phyloP scores from a whole-genome alignment of 1,140 invertebrate species.

The Hirudo medicinalis region DNA sequence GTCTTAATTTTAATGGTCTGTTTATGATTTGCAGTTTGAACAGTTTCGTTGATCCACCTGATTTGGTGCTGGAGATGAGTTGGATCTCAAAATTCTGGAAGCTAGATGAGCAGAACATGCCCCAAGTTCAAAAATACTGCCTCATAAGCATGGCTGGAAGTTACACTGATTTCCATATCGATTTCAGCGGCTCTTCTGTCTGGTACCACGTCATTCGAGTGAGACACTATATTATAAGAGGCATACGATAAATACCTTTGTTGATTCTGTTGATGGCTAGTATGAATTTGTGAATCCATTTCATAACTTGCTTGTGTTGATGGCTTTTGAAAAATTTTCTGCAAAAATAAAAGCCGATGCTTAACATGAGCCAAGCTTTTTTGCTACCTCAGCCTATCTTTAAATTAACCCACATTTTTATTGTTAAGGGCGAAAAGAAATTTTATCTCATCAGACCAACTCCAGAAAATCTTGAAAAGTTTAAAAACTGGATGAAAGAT shows the following conservation, averaged over 20 bases:
- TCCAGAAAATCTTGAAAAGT: slow-evolving; percentile 59
- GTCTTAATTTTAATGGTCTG: background rate
- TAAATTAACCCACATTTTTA: background rate
- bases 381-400: background rate
- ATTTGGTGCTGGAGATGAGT: slow-evolving; percentile 60
- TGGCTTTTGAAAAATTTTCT: too few relatives aligned
- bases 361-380: background rate
- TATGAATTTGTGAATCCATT: too few relatives aligned
- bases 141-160: slow-evolving; percentile 73
- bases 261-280: too few relatives aligned
- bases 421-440: slow-evolving; percentile 59
- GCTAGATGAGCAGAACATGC: slow-evolving; percentile 33
- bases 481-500: slow-evolving; percentile 70
- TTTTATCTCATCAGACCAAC: slow-evolving; percentile 77
- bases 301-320: too few relatives aligned
- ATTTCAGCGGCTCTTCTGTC: slow-evolving; percentile 87
- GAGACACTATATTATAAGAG: slow-evolving; percentile 23
- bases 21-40: slow-evolving; percentile 47
- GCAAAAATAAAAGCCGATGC: too few relatives aligned
- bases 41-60: slow-evolving; percentile 59
- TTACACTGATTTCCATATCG: slow-evolving; percentile 87
- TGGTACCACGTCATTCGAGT: slow-evolving; percentile 81
- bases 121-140: slow-evolving; percentile 79
- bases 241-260: too few relatives aligned
- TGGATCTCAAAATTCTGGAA: slow-evolving; percentile 52